A percentile compares a stretch with the other conserved stretches of the same genome.
Evolutionary conservation across 1,140 invertebrate species (phyloP).

Genomic region (Probaryconus sp.): DNA sequence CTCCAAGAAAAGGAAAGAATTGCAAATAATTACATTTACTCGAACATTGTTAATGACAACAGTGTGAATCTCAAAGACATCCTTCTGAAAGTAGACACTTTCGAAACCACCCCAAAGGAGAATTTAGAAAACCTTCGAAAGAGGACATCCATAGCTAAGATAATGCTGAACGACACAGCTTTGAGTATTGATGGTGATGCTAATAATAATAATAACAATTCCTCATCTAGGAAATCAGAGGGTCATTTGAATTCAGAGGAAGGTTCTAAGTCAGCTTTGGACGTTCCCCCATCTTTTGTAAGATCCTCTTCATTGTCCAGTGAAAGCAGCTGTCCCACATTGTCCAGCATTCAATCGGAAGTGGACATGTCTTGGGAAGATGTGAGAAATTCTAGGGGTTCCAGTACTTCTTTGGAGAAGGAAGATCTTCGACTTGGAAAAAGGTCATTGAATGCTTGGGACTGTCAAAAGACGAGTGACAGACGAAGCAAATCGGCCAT

Average conservation of each 20-base stretch:
- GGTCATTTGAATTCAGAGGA: constrained; percentile 31
- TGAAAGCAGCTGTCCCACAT: constrained; percentile 67
- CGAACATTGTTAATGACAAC: constrained; percentile 21
- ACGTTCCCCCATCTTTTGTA: constrained; percentile 63
- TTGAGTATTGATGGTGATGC: constrained; percentile 51
- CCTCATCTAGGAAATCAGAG: constrained; percentile 3
- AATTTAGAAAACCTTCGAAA: constrained; percentile 74
- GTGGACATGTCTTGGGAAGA: constrained; percentile 71
- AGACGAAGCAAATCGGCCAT: constrained; percentile 41
- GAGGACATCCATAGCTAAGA: constrained; percentile 71
- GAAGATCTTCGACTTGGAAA: constrained; percentile 56
- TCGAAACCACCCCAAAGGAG: constrained; percentile 65
- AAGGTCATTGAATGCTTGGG: constrained; percentile 50
- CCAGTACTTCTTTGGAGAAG: constrained; percentile 62
- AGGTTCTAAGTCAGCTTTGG: constrained; percentile 54
- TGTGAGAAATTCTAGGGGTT: constrained; percentile 55
- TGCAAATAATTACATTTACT: constrained; percentile 29
- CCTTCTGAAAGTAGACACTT: constrained; percentile 66
- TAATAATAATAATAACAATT: constrained; percentile 60
- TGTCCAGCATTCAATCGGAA: constrained; percentile 67
- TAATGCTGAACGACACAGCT: constrained; percentile 70
- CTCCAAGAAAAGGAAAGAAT: constrained; percentile 62
- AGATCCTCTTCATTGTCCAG: constrained; percentile 71
- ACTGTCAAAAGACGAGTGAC: constrained; percentile 25
- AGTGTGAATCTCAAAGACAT: constrained; percentile 71